These are phyloP conservation scores for Taxidea taxus DNA, from an alignment of 2,113 vertebrate genomes.

Conservation along the genomic window DNA sequence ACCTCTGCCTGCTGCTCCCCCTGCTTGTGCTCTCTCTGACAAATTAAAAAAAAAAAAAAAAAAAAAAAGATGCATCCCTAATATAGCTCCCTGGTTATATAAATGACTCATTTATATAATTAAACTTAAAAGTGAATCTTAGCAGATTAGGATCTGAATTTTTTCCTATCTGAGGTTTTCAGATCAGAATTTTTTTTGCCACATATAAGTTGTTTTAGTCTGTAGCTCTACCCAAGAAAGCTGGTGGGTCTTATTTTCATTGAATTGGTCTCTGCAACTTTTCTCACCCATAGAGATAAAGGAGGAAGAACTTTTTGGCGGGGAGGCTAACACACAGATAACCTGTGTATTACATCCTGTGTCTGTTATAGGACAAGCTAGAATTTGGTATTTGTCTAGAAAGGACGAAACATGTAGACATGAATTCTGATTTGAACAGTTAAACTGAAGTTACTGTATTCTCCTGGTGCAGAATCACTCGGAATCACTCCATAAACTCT, in stretches of 20 bases:
- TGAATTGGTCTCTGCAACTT: not conserved
- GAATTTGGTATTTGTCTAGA: not conserved
- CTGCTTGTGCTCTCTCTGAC: too few relatives aligned
- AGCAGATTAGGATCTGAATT: not conserved
- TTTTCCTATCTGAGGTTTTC: not conserved
- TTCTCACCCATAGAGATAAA: not conserved
- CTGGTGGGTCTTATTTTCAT: not conserved
- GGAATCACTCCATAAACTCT: not conserved
- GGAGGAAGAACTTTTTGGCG: not conserved
- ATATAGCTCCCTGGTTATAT: not conserved
- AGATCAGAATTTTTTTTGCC: not conserved
- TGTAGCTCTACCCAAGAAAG: not conserved
- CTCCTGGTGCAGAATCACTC: not conserved
- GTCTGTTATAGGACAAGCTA: not conserved
- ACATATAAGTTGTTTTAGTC: not conserved
- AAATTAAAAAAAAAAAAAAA: too few relatives aligned
- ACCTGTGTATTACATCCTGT: not conserved
- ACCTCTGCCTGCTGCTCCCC: too few relatives aligned
- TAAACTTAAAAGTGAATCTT: slow-evolving; percentile 27
- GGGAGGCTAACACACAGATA: not conserved
- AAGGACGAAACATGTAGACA: not conserved
- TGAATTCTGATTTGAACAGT: not conserved
- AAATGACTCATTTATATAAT: not conserved
- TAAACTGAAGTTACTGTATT: not conserved
- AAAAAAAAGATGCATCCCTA: not conserved